Conservation (phyloP, 2,888 invertebrate species). For the Junonia oenone region DNA sequence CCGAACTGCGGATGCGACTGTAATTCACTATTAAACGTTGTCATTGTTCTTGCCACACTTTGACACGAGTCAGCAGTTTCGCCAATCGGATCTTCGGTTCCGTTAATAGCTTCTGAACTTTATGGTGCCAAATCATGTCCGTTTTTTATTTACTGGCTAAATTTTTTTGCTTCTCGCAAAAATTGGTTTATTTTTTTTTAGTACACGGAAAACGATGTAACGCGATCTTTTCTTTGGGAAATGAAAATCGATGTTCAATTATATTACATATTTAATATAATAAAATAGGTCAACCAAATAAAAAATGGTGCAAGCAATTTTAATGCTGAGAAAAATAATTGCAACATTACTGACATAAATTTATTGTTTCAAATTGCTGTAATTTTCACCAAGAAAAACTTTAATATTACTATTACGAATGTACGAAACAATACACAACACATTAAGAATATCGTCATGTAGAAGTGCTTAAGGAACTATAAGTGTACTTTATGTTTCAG, state of each 20-base stretch:
- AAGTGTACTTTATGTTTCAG: constrained; percentile 5
- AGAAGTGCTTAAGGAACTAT: neutral
- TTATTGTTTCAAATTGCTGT: neutral
- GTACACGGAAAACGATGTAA: no score
- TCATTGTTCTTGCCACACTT: constrained; percentile 31
- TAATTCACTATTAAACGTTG: constrained; percentile 33
- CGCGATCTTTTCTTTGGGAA: no score
- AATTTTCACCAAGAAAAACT: neutral
- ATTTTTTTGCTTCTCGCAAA: no score
- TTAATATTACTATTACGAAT: neutral
- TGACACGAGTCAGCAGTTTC: constrained; percentile 26
- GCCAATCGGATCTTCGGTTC: constrained; percentile 17
- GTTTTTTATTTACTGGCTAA: no score
- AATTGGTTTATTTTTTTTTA: no score
- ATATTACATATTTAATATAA: no score
- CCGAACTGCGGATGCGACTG: constrained; percentile 32
- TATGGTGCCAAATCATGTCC: neutral
- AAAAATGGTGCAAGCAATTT: neutral
- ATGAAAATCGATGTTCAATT: no score
- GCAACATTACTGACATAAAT: neutral
- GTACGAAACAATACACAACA: neutral
- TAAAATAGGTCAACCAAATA: neutral
- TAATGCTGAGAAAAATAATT: neutral
- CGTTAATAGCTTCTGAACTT: constrained; percentile 4
- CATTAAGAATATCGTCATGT: neutral